Conservation (phyloP, 2,113 vertebrate genomes). For the Sphaerodactylus townsendi region DNA sequence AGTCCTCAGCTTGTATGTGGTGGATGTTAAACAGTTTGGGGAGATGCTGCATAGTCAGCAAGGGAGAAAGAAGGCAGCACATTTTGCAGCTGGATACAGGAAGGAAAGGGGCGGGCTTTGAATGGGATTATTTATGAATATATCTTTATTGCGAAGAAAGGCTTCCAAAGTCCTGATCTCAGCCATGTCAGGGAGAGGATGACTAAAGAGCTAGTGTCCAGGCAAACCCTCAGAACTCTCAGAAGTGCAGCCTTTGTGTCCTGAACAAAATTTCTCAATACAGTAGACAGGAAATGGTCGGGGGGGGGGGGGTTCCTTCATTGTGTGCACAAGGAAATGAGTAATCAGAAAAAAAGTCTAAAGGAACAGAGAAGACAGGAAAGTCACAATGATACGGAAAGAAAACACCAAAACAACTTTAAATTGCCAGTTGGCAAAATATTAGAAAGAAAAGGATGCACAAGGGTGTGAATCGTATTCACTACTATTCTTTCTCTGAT, state of each 20-base stretch:
- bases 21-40: neutral
- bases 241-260: neutral
- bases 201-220: slow-evolving; percentile 6
- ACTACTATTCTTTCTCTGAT: neutral
- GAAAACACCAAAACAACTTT: neutral
- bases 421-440: neutral
- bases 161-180: neutral
- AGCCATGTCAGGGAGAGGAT: neutral
- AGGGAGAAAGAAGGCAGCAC: neutral
- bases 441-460: neutral
- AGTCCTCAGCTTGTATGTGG: no score
- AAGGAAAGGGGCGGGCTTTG: neutral
- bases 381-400: slow-evolving; percentile 46
- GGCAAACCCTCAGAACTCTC: neutral
- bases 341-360: slow-evolving; percentile 43
- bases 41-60: neutral
- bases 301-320: no score
- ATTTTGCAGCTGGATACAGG: neutral
- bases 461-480: no score
- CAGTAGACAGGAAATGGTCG: slow-evolving; percentile 59
- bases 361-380: slow-evolving; percentile 34
- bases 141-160: neutral
- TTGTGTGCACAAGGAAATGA: slow-evolving; percentile 63
- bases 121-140: neutral
- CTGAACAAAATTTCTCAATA: neutral